phyloP scores from a whole-genome alignment of 2,797 vertebrate genomes.

The Euthynnus affinis region DNA sequence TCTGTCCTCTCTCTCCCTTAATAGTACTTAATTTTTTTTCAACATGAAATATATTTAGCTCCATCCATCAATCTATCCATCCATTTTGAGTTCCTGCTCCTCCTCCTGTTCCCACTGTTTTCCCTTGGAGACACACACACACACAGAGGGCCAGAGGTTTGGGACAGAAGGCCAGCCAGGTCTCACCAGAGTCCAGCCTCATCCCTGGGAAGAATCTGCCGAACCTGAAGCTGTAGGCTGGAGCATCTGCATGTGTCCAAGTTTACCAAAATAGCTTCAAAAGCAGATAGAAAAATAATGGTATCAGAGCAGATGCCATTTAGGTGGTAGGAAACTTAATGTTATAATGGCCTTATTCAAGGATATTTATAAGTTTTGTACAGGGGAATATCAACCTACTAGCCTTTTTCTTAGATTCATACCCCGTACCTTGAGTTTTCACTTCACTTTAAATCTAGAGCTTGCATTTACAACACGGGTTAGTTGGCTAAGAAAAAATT shows the following conservation, averaged over 20 bases:
- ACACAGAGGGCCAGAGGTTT: constrained; percentile 60
- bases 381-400: too few species aligned
- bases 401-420: too few species aligned
- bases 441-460: background rate
- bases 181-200: constrained; percentile 46
- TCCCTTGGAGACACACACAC: constrained; percentile 53
- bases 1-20: background rate
- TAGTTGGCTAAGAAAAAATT: too few species aligned
- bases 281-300: background rate
- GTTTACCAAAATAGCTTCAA: constrained; percentile 29
- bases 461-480: too few species aligned
- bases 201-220: constrained; percentile 51
- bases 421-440: too few species aligned
- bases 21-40: background rate
- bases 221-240: constrained; percentile 53
- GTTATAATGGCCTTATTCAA: background rate
- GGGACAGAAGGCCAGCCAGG: constrained; percentile 63
- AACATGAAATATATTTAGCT: constrained; percentile 49
- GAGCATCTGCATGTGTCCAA: constrained; percentile 16
- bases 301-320: background rate
- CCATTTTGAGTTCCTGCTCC: constrained; percentile 31
- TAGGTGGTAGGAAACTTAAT: background rate
- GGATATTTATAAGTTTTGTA: background rate
- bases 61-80: constrained; percentile 47
- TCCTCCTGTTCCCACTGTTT: constrained; percentile 51